Evolutionary conservation across 2,888 invertebrate genomes (phyloP).

Genomic region (Eristalis tenax): DNA sequence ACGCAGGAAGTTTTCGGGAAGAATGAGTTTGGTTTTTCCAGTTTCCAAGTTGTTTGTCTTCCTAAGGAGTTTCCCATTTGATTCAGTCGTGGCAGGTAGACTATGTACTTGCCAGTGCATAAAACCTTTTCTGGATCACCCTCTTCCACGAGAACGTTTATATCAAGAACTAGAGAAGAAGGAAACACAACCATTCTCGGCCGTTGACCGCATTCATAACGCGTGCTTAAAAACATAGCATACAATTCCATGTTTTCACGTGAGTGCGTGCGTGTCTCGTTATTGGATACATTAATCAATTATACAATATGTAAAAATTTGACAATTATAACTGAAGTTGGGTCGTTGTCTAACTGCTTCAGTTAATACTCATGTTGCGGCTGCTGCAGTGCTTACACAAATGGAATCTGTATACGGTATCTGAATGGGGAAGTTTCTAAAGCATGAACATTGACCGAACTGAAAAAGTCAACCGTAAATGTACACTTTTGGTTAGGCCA

Average conservation of each 20-base stretch:
- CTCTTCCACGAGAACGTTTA: background rate
- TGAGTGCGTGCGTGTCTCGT: background rate
- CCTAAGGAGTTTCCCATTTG: too few species aligned
- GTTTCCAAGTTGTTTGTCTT: too few species aligned
- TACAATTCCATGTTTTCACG: background rate
- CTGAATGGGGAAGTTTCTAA: too few species aligned
- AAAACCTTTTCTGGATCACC: background rate
- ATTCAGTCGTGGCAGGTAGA: too few species aligned
- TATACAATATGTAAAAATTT: background rate
- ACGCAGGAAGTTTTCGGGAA: too few species aligned
- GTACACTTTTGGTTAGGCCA: too few species aligned
- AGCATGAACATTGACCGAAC: too few species aligned
- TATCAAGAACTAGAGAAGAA: background rate
- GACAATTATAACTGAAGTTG: background rate
- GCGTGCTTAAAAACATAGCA: background rate
- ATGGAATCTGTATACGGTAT: too few species aligned
- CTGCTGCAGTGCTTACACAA: too few species aligned
- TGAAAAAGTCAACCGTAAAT: too few species aligned
- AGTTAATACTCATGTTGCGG: background rate
- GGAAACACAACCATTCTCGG: background rate
- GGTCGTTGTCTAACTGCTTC: background rate
- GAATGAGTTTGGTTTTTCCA: too few species aligned
- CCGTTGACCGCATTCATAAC: background rate
- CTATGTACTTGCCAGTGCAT: background rate
- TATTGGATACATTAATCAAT: background rate